These are phyloP conservation scores for Melanargia galathea DNA, from an alignment of 2,888 invertebrate genomes.

Conservation along the genomic window DNA sequence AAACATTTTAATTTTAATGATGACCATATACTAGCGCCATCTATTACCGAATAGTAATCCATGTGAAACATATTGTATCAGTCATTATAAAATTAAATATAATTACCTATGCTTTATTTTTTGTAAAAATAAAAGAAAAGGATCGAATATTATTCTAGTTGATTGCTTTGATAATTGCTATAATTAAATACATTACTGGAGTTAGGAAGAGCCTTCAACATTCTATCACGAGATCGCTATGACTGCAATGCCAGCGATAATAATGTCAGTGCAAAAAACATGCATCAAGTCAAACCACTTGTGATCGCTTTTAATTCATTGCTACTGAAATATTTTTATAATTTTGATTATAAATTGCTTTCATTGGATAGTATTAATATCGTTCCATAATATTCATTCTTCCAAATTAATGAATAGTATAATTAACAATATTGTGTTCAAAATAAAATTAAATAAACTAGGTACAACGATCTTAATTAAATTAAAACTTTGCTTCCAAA, in stretches of 20 bases:
- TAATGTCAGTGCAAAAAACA: slow-evolving; percentile 42
- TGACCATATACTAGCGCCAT: slow-evolving; percentile 33
- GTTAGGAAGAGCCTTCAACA: slow-evolving; percentile 72
- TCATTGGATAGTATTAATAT: no score
- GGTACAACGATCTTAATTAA: no score
- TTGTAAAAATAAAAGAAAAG: slow-evolving; percentile 12
- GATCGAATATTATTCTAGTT: slow-evolving; percentile 28
- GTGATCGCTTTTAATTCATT: slow-evolving; percentile 32
- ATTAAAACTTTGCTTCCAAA: no score
- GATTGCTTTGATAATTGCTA: slow-evolving; percentile 37
- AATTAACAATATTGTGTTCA: no score
- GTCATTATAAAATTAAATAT: no score
- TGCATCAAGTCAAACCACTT: slow-evolving; percentile 37
- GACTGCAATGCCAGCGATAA: slow-evolving; percentile 41
- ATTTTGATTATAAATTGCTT: no score
- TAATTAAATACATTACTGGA: slow-evolving; percentile 40
- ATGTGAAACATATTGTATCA: slow-evolving; percentile 1
- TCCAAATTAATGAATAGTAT: no score
- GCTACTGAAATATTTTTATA: slow-evolving; percentile 2
- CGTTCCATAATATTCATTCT: no score
- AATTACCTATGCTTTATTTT: background rate
- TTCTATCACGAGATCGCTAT: slow-evolving; percentile 60
- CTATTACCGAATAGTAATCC: slow-evolving; percentile 32
- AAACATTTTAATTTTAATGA: slow-evolving; percentile 10
- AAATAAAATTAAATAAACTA: no score